Evolutionary conservation across 2,888 invertebrate genomes (phyloP).

Genomic region (Drosophila vallismaia): DNA sequence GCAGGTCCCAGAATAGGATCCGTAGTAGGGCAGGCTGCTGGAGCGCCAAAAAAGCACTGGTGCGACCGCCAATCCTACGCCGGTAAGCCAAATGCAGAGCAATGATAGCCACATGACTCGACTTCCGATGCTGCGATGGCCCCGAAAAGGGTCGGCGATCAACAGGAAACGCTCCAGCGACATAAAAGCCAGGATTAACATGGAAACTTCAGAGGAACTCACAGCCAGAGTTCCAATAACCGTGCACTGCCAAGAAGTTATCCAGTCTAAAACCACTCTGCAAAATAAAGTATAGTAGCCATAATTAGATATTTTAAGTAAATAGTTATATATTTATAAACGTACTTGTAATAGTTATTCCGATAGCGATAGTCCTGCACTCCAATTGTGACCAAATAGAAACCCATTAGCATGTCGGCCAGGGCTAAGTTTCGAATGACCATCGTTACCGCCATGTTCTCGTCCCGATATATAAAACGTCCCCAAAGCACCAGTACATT

Average conservation of each 20-base stretch:
- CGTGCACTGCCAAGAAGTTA: slow-evolving; percentile 87
- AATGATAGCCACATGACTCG: slow-evolving; percentile 85
- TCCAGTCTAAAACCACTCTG: slow-evolving; percentile 86
- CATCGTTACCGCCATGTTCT: slow-evolving; percentile 87
- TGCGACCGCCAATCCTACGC: slow-evolving; percentile 86
- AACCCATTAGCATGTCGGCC: slow-evolving; percentile 88
- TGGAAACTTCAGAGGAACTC: slow-evolving; percentile 88
- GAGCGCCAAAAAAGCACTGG: slow-evolving; percentile 87
- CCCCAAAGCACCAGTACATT: slow-evolving; percentile 87
- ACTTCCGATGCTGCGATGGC: slow-evolving; percentile 85
- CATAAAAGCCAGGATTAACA: slow-evolving; percentile 88
- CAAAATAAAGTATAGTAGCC: background rate
- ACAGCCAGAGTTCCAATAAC: slow-evolving; percentile 87
- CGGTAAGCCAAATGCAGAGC: slow-evolving; percentile 86
- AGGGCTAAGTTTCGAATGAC: slow-evolving; percentile 88
- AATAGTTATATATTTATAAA: background rate
- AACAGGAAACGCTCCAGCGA: slow-evolving; percentile 88
- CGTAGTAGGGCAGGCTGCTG: slow-evolving; percentile 86
- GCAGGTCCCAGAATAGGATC: slow-evolving; percentile 87
- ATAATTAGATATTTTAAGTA: too few species aligned
- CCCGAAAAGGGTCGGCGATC: slow-evolving; percentile 86
- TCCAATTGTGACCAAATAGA: slow-evolving; percentile 87
- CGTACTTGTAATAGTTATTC: slow-evolving; percentile 85
- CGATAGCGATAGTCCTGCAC: slow-evolving; percentile 86
- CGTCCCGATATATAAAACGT: slow-evolving; percentile 86